Percentiles rank a stretch among this genome's conserved stretches.
These are phyloP conservation scores for Corythornis leucogaster DNA, from an alignment of 2,797 vertebrate genomes.

Conservation along the genomic window DNA sequence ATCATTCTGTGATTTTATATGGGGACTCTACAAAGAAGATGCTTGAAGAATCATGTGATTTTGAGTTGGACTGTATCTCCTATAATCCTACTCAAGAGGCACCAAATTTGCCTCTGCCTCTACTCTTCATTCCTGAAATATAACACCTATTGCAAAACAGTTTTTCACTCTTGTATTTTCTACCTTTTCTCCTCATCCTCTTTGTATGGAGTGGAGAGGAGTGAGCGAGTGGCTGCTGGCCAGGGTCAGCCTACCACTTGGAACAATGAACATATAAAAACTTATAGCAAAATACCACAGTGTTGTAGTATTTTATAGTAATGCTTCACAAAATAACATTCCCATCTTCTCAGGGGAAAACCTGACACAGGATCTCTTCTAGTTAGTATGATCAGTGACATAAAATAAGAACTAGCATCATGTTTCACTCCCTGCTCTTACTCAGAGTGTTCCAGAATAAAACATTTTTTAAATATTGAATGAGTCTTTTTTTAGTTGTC, in stretches of 20 bases:
- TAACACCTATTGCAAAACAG: background rate
- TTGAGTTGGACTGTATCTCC: background rate
- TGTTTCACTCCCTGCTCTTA: background rate
- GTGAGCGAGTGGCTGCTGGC: rapidly evolving
- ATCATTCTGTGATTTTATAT: no score
- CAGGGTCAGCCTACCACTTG: background rate
- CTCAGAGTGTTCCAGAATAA: background rate
- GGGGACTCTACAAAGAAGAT: background rate
- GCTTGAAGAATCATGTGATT: background rate
- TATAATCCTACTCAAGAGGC: background rate
- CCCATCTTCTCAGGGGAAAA: background rate
- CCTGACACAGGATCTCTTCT: background rate
- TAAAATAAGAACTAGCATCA: background rate
- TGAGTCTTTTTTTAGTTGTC: background rate
- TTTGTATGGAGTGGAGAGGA: background rate
- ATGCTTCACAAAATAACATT: background rate
- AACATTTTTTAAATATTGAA: background rate
- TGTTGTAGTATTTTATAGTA: background rate
- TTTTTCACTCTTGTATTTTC: background rate
- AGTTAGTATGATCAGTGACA: background rate
- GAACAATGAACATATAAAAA: background rate
- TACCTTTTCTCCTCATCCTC: background rate
- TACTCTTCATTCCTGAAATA: background rate
- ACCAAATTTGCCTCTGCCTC: background rate
- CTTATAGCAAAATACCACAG: background rate